Conservation (phyloP, 2,113 vertebrate genomes). For the Pavo muticus region DNA sequence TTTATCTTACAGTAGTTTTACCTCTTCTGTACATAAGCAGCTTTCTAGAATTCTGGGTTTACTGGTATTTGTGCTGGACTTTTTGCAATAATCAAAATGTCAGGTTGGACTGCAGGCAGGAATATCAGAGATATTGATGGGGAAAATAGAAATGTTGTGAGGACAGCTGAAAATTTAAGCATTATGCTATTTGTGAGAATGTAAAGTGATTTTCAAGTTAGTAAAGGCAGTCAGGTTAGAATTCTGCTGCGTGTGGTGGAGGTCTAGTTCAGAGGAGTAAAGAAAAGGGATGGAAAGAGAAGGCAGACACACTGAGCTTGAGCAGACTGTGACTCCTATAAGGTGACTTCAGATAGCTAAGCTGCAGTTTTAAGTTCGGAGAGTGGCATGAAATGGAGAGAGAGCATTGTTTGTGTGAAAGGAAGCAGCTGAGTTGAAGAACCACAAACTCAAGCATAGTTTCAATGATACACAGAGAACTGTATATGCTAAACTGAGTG, state of each 20-base stretch:
- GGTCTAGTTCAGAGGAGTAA: neutral
- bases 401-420: neutral
- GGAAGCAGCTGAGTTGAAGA: neutral
- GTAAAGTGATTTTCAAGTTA: neutral
- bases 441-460: neutral
- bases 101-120: neutral
- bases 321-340: neutral
- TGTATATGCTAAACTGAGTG: neutral
- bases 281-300: neutral
- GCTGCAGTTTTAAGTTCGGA: neutral
- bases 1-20: neutral
- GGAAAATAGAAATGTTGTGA: neutral
- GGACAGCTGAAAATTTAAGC: neutral
- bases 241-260: accelerated
- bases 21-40: neutral
- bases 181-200: neutral
- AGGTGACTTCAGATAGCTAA: neutral
- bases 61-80: neutral
- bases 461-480: neutral
- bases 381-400: neutral
- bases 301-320: neutral
- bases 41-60: neutral
- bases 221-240: neutral
- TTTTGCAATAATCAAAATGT: neutral
- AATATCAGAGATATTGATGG: neutral